Evolutionary conservation across 1,140 invertebrate genomes (phyloP), one percentile per base, ranked within the genome.

Genomic region (Marisa cornuarietis): DNA sequence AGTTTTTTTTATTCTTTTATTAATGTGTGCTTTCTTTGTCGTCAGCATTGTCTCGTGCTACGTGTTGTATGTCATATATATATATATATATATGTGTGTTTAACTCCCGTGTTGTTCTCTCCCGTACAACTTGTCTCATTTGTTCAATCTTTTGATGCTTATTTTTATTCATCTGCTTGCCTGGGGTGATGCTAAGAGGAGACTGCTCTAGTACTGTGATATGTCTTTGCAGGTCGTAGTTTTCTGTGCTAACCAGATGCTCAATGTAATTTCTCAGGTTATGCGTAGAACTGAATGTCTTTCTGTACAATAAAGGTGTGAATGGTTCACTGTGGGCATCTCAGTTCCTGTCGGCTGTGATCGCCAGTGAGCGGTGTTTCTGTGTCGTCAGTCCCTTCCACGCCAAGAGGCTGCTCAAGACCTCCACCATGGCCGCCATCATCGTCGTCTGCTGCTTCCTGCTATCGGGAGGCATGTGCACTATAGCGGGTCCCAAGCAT

Each of bases 341-440:
- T 13, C 65, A 31, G 76, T 77, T 77, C 51, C 76, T 77, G 24
- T 51, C 31, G 22, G 76, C 49, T 1, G 76, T 54, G 42, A 77
- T 77, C 24, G 65, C 63, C 61, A 65, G 31, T 11, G 76, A 77
- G 65, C 76, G 76, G 20, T 77, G 76, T 77, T 68, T 77, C 63
- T 77, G 76, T 49, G 76, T 77, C 63, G 49, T 77, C 76, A 77
- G 76, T 54, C 76, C 76, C 8, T 42, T 68, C n/a, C n/a, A 31
- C 22, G 65, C 65, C 65, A n/a, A 68, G 65, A 68, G 26, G 65
- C n/a, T 68, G 22, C 65, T 68, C 65, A 68, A 68, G 65, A 68
- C 65, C 2, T 68, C 65, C 65, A 24, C 65, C 65, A 68, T 68
- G 65, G 65, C 65, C n/a, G 65, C 26, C 65, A 68, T 68, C 65